A percentile compares a stretch with the other conserved stretches of the same genome.
phyloP scores from a whole-genome alignment of 53 echinoderm and acorn worm species.

The Zoroaster sp. region DNA sequence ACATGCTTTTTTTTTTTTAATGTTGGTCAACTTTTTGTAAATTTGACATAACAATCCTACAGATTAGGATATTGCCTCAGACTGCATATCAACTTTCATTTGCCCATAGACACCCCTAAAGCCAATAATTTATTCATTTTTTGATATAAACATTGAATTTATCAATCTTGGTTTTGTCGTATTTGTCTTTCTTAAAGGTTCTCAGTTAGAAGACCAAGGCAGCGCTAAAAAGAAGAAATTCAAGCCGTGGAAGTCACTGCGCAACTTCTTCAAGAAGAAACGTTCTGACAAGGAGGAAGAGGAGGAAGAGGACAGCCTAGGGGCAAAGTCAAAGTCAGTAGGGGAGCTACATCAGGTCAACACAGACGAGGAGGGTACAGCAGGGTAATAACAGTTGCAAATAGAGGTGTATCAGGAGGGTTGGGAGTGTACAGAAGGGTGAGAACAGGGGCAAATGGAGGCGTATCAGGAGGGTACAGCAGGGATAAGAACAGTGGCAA shows the following conservation, averaged over 20 bases:
- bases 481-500: not conserved
- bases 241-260: slow-evolving; percentile 86
- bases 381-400: not conserved
- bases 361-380: slow-evolving; percentile 6
- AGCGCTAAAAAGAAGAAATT: slow-evolving; percentile 77
- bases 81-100: no score
- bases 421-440: no score
- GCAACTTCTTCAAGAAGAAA: slow-evolving; percentile 84
- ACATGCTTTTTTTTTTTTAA: no score
- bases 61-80: no score
- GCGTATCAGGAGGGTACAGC: not conserved
- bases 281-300: slow-evolving; percentile 43
- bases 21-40: no score
- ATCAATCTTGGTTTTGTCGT: not conserved
- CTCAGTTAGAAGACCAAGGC: slow-evolving; percentile 12
- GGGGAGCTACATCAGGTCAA: slow-evolving; percentile 67
- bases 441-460: no score
- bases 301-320: not conserved
- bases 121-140: no score
- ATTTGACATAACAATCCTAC: no score
- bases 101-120: no score
- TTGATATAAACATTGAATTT: not conserved
- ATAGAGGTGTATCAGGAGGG: no score
- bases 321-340: slow-evolving; percentile 74
- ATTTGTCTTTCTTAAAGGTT: not conserved